Conservation (phyloP, 1,140 invertebrate genomes). For the Drosophila pandora region DNA sequence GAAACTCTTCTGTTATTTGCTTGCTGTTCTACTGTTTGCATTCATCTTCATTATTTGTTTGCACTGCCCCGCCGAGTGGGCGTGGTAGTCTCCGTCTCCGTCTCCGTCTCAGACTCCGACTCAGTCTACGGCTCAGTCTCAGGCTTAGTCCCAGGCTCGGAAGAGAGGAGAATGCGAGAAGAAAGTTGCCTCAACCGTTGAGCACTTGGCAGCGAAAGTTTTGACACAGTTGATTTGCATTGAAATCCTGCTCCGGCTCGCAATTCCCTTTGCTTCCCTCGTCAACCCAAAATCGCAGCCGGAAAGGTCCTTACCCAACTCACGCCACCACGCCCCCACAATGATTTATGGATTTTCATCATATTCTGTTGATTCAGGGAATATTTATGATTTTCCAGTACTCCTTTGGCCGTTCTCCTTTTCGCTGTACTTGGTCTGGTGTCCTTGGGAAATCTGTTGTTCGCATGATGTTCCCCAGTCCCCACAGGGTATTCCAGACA, state of each 20-base stretch:
- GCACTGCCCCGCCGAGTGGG: conserved; percentile 55
- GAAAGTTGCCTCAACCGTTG: conserved; percentile 45
- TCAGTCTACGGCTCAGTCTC: neutral
- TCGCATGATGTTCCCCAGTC: conserved; percentile 11
- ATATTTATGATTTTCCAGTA: conserved; percentile 75
- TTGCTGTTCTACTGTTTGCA: conserved; percentile 78
- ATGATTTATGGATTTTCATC: conserved; percentile 83
- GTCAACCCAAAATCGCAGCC: conserved; percentile 4
- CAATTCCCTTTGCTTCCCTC: neutral
- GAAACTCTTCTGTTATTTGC: conserved; percentile 67
- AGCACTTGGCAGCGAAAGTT: conserved; percentile 72
- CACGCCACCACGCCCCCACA: conserved; percentile 26
- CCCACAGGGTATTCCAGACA: neutral
- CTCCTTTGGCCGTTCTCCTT: conserved; percentile 7
- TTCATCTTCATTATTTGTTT: conserved; percentile 82
- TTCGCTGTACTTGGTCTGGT: conserved; percentile 1
- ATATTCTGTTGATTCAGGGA: conserved; percentile 83
- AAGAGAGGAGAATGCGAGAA: conserved; percentile 8
- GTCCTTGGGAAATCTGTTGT: conserved; percentile 44
- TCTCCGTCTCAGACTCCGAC: conserved; percentile 6
- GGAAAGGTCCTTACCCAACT: conserved; percentile 1
- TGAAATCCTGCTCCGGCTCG: conserved; percentile 48
- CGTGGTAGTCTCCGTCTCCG: conserved; percentile 34
- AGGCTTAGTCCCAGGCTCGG: neutral
- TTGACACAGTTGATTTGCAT: conserved; percentile 81